These are phyloP conservation scores for Acanthurus lineatus DNA, from an alignment of 2,797 vertebrate species.

Conservation along the genomic window DNA sequence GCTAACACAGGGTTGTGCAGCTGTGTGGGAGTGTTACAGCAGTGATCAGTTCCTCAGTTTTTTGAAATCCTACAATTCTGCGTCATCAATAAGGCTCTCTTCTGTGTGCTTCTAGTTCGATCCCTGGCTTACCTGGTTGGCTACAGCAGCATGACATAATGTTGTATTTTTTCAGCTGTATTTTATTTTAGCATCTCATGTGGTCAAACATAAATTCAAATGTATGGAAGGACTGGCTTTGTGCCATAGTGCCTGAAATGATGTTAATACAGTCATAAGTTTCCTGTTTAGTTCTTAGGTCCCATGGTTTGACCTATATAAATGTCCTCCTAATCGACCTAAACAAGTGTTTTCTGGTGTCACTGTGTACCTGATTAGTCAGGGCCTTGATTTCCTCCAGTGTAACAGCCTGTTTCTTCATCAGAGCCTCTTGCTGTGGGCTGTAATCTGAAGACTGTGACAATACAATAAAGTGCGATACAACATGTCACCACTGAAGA, in stretches of 20 bases:
- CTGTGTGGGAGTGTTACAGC: too few relatives aligned
- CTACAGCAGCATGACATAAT: too few relatives aligned
- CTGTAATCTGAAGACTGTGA: constrained; percentile 86
- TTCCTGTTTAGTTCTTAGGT: neutral
- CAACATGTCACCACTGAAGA: constrained; percentile 34
- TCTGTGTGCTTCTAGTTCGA: too few relatives aligned
- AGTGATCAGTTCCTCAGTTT: too few relatives aligned
- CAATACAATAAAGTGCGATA: constrained; percentile 44
- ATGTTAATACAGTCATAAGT: neutral
- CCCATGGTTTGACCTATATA: neutral
- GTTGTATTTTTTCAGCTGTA: too few relatives aligned
- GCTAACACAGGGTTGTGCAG: too few relatives aligned
- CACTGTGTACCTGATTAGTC: constrained; percentile 86
- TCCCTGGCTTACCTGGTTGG: too few relatives aligned
- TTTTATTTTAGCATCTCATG: too few relatives aligned
- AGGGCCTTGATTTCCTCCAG: constrained; percentile 89
- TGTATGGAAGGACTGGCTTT: too few relatives aligned
- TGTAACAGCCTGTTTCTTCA: constrained; percentile 90
- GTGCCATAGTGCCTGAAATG: neutral
- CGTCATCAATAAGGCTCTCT: too few relatives aligned
- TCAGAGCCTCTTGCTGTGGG: constrained; percentile 88
- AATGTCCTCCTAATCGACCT: neutral
- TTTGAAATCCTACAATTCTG: too few relatives aligned
- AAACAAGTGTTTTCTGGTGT: constrained; percentile 15
- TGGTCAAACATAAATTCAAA: too few relatives aligned